Evolutionary conservation across 2,797 vertebrate species (phyloP), one percentile per base, ranked within the genome.

Genomic region (Oreortyx pictus): DNA sequence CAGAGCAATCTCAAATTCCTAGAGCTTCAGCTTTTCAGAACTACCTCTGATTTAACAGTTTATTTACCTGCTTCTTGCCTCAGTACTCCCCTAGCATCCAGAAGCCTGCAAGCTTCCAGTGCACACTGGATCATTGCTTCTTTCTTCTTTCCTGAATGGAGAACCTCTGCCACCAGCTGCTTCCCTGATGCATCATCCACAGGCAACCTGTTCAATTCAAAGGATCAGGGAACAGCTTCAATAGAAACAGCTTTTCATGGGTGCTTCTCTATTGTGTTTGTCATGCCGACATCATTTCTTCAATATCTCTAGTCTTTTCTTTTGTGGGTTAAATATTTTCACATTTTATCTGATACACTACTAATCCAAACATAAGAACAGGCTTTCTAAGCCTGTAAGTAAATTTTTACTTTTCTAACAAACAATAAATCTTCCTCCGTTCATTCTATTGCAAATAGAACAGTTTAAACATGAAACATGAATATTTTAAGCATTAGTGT

Each of bases 141-240:
- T 85, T 99, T 99, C 96, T 99, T 99, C 97, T 99, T 99, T 61
- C 99, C 99, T 2, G 98, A 96, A 96, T 98, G 98, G 59, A 98
- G 98, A 74, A 98, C 98, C 96, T 99, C 99, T 22, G 99, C 99
- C 16, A 99, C 98, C 90, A 99, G 97, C 96, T 99, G 99, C 80
- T 98, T 98, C 82, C 99, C 99, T 83, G 96, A 17, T 31, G 99
- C 98, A 65, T 99, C 99, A 61, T 99, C 99, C 95, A 99, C 98
- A 1, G 99, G 99, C 88, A 99, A 96, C 91, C 99, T 99, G 86
- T 46, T 74, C 71, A 70, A 52, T 96, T 90, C 54, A 54, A 70
- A 92, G 82, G 24, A 65, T 57, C 23, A 92, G 3, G 94, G 54
- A 57, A 92, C 27, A 97, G 37, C n/a, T 92, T 72, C 66, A 31